phyloP scores from a whole-genome alignment of 2,888 invertebrate species.

The Oscheius myriophilus region DNA sequence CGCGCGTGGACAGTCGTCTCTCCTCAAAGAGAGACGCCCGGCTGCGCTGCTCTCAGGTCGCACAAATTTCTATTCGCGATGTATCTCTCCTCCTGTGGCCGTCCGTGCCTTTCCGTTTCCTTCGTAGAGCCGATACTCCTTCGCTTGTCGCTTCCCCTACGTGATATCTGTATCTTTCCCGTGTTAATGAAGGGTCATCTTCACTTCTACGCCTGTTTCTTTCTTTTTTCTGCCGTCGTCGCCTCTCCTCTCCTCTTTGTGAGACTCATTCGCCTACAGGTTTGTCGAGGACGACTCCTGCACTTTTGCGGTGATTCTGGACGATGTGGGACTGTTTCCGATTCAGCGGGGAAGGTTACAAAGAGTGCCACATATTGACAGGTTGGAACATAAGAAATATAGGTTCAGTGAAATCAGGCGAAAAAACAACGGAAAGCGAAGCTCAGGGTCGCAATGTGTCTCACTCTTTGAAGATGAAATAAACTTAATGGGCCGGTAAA shows the following conservation, averaged over 20 bases:
- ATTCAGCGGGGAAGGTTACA: constrained; percentile 31
- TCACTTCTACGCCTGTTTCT: constrained; percentile 25
- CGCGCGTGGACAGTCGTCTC: background rate
- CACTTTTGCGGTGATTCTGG: constrained; percentile 47
- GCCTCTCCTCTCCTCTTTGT: constrained; percentile 23
- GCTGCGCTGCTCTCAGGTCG: background rate
- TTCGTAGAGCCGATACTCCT: background rate
- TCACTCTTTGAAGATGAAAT: too few species aligned
- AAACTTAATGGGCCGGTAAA: constrained; percentile 33
- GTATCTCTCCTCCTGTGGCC: background rate
- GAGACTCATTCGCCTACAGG: constrained; percentile 22
- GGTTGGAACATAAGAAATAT: constrained; percentile 22
- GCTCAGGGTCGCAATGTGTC: too few species aligned
- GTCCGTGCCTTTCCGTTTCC: constrained; percentile 1
- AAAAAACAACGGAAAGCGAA: too few species aligned
- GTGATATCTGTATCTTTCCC: constrained; percentile 36
- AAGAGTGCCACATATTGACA: constrained; percentile 42
- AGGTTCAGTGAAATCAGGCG: too few species aligned
- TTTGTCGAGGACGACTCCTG: constrained; percentile 49
- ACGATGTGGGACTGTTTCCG: constrained; percentile 34
- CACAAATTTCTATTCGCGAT: constrained; percentile 12
- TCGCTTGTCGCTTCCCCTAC: constrained; percentile 16
- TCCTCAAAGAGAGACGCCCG: background rate
- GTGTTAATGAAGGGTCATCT: constrained; percentile 37
- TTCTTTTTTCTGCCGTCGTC: constrained; percentile 21